Evolutionary conservation across 1,140 invertebrate genomes (phyloP).

Genomic region (Lanistes nyassanus): DNA sequence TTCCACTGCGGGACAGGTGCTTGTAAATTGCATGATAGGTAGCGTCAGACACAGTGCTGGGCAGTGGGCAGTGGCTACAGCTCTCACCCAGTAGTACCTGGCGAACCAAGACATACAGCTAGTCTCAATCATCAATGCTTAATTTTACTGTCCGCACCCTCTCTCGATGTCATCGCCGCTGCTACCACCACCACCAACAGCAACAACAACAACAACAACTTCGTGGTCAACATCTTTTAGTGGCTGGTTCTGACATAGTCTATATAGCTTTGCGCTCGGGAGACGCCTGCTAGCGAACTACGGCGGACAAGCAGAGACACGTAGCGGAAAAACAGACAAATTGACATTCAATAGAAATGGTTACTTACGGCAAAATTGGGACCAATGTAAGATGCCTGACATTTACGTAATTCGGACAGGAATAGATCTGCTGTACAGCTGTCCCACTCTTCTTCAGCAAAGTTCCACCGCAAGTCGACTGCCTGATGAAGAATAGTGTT

Average conservation of each 20-base stretch:
- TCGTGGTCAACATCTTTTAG: no score
- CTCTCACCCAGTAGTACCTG: constrained; percentile 49
- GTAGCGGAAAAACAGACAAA: no score
- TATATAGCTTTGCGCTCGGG: no score
- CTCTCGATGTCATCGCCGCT: no score
- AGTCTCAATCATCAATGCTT: not conserved
- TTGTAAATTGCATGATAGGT: constrained; percentile 47
- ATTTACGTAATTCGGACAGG: constrained; percentile 94
- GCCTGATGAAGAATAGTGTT: constrained; percentile 73
- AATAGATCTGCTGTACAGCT: constrained; percentile 97
- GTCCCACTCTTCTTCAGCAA: constrained; percentile 91
- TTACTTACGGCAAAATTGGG: constrained; percentile 80
- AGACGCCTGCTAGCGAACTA: no score
- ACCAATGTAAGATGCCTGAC: constrained; percentile 94
- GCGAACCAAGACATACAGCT: constrained; percentile 18
- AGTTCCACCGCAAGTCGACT: constrained; percentile 97
- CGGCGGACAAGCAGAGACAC: no score
- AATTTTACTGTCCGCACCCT: no score
- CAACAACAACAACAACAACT: no score
- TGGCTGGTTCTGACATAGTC: no score
- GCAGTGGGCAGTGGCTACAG: constrained; percentile 47
- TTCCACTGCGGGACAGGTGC: constrained; percentile 48
- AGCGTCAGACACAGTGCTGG: constrained; percentile 33
- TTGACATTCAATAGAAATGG: not conserved
- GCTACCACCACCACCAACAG: no score